These are phyloP conservation scores for Apogon hyalosoma DNA, from an alignment of 2,797 vertebrate genomes.

Conservation along the genomic window DNA sequence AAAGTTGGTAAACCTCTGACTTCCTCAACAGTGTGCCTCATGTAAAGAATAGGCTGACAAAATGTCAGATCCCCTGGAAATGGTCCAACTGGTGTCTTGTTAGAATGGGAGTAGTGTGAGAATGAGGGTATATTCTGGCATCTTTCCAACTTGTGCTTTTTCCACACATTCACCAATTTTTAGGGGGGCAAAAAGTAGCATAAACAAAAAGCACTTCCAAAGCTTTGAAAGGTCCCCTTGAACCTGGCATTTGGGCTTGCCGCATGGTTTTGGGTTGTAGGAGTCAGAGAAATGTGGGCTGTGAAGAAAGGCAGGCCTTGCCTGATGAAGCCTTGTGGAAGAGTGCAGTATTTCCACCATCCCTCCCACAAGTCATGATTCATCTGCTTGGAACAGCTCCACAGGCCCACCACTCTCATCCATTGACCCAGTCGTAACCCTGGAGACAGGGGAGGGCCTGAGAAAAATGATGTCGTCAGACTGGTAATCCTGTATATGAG, in stretches of 20 bases:
- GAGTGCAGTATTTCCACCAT: conserved; percentile 77
- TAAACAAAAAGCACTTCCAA: conserved; percentile 78
- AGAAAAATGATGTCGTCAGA: conserved; percentile 80
- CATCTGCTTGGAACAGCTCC: conserved; percentile 79
- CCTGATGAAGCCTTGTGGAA: conserved; percentile 70
- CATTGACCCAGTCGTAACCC: conserved; percentile 80
- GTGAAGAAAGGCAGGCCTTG: conserved; percentile 85
- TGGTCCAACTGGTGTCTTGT: conserved; percentile 65
- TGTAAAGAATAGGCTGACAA: conserved; percentile 71
- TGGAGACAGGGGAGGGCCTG: conserved; percentile 75
- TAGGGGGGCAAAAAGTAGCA: conserved; percentile 60
- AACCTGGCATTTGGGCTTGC: conserved; percentile 71
- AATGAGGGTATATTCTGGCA: conserved; percentile 71
- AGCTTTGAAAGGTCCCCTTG: conserved; percentile 76
- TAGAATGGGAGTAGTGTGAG: conserved; percentile 76
- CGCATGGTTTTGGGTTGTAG: conserved; percentile 63
- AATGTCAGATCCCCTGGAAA: conserved; percentile 70
- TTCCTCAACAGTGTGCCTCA: conserved; percentile 56
- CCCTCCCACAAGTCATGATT: conserved; percentile 81
- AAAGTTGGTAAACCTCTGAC: conserved; percentile 62
- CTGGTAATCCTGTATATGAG: conserved; percentile 72
- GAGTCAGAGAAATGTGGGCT: conserved; percentile 68
- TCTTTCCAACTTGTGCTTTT: conserved; percentile 59
- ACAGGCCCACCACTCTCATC: conserved; percentile 78
- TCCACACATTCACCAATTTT: conserved; percentile 59